Conservation (phyloP, 2,888 invertebrate species). For the Dexiosoma caninum region DNA sequence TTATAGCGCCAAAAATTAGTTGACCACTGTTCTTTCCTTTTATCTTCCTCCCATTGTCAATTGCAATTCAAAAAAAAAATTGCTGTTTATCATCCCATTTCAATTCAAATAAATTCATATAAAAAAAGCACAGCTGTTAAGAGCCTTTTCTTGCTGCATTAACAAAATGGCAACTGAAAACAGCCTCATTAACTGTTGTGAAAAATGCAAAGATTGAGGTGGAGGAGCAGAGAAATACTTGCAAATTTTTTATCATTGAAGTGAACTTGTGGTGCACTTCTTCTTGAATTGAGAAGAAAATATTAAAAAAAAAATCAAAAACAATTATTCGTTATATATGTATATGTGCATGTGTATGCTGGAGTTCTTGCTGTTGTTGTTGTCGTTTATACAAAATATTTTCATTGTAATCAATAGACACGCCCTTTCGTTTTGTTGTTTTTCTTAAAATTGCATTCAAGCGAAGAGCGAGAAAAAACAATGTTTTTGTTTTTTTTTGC, state of each 20-base stretch:
- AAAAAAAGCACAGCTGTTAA: too few species aligned
- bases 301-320: background rate
- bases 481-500: slow-evolving; percentile 49
- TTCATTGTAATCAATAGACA: slow-evolving; percentile 52
- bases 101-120: too few species aligned
- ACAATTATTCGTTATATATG: too few species aligned
- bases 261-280: background rate
- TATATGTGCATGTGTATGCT: background rate
- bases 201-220: background rate
- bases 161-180: background rate
- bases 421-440: slow-evolving; percentile 48
- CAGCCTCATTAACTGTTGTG: background rate
- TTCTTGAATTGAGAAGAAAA: background rate
- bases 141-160: too few species aligned
- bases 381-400: slow-evolving; percentile 19
- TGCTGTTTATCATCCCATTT: too few species aligned
- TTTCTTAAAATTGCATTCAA: background rate
- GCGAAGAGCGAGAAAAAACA: background rate
- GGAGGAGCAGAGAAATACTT: background rate
- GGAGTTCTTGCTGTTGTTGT: background rate
- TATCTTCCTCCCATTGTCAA: too few species aligned
- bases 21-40: too few species aligned
- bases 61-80: too few species aligned
- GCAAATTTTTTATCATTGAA: background rate
- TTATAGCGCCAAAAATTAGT: too few species aligned